phyloP scores from a whole-genome alignment of 2,888 invertebrate genomes.

The Dolomedes plantarius region DNA sequence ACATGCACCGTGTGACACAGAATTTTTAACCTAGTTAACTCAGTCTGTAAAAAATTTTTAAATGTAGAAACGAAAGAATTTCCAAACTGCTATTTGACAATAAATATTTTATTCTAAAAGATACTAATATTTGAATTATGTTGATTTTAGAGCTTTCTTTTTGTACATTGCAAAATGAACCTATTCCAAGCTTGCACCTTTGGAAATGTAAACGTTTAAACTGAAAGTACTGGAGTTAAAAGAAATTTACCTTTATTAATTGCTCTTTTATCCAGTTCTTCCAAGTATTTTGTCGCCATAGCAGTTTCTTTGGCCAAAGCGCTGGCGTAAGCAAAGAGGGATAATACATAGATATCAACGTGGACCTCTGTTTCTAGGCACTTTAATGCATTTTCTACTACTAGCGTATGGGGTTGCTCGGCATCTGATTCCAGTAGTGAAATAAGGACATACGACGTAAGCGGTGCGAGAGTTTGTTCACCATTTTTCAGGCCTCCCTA shows the following conservation, averaged over 20 bases:
- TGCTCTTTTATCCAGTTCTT: constrained; percentile 35
- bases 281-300: constrained; percentile 75
- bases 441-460: constrained; percentile 84
- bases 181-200: no score
- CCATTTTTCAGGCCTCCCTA: constrained; percentile 68
- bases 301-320: constrained; percentile 79
- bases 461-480: constrained; percentile 80
- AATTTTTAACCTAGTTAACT: no score
- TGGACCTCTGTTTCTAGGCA: constrained; percentile 79
- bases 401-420: constrained; percentile 77
- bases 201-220: no score
- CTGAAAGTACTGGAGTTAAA: no score
- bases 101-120: no score
- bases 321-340: constrained; percentile 80
- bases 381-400: constrained; percentile 80
- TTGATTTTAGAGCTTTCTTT: no score
- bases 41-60: no score
- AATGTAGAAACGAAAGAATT: no score
- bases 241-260: constrained; percentile 30
- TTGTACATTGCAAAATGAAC: no score
- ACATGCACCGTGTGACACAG: no score
- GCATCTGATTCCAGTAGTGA: constrained; percentile 82
- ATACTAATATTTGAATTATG: no score
- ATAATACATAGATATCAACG: constrained; percentile 78
- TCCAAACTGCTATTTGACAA: no score